Conservation (phyloP, 2,888 invertebrate species). For the Criorhina ranunculi region DNA sequence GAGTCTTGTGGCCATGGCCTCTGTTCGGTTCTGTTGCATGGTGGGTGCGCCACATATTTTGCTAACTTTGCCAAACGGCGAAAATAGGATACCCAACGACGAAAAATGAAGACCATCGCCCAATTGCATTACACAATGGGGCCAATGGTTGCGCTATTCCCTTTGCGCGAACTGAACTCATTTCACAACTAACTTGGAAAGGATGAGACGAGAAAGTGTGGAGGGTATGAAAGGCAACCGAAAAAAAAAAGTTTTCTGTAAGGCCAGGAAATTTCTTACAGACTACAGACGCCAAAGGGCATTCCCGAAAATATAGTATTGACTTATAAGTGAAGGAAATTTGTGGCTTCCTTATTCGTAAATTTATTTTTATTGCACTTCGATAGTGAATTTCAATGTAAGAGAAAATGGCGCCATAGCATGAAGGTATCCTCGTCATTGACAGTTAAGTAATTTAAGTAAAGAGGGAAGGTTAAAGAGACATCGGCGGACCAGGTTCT, state of each 20-base stretch:
- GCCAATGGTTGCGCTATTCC: conserved; percentile 51
- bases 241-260: background rate
- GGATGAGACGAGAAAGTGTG: conserved; percentile 8
- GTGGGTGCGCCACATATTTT: conserved; percentile 57
- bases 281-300: conserved; percentile 36
- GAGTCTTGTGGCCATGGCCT: conserved; percentile 69
- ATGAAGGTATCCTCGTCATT: background rate
- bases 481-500: too few species aligned
- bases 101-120: conserved; percentile 61
- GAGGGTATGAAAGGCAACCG: conserved; percentile 17
- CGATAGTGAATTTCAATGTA: conserved; percentile 6
- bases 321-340: conserved; percentile 49
- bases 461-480: too few species aligned
- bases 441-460: background rate
- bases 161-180: conserved; percentile 36
- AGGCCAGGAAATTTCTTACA: background rate
- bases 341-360: conserved; percentile 41
- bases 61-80: conserved; percentile 59
- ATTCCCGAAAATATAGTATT: conserved; percentile 32
- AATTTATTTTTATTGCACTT: conserved; percentile 22
- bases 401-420: background rate
- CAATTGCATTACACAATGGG: conserved; percentile 71
- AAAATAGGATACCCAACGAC: conserved; percentile 34
- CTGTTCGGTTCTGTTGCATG: conserved; percentile 37
- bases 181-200: conserved; percentile 9